A percentile compares a stretch with the other conserved stretches of the same genome.
Conservation (phyloP, 2,888 invertebrate genomes). For the Ophion ellenae region DNA sequence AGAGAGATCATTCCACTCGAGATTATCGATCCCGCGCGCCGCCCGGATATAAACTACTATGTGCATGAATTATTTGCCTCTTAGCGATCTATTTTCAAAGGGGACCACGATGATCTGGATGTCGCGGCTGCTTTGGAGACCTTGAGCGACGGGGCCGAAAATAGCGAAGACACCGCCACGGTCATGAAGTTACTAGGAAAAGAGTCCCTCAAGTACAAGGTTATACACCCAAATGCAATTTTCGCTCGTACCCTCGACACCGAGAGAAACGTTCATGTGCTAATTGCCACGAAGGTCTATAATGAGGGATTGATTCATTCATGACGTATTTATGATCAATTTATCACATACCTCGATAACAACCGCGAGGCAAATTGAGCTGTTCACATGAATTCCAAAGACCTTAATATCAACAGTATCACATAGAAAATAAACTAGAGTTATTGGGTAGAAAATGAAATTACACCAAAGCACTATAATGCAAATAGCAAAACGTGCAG, state of each 20-base stretch:
- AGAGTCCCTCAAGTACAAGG: conserved; percentile 75
- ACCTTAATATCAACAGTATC: too few relatives aligned
- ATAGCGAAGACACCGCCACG: conserved; percentile 66
- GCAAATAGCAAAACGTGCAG: too few relatives aligned
- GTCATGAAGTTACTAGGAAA: conserved; percentile 74
- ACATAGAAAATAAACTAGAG: too few relatives aligned
- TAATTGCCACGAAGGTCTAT: not conserved
- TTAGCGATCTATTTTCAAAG: conserved; percentile 59
- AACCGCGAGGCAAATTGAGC: too few relatives aligned
- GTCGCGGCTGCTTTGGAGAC: conserved; percentile 73
- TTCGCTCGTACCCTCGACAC: not conserved
- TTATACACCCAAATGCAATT: conserved; percentile 17
- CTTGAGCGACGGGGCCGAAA: conserved; percentile 64
- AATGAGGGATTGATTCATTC: too few relatives aligned
- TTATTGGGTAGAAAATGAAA: too few relatives aligned
- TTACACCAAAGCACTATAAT: too few relatives aligned
- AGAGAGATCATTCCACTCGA: not conserved
- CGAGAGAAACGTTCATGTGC: not conserved
- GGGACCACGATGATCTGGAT: conserved; percentile 74
- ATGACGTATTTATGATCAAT: too few relatives aligned
- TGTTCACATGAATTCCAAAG: too few relatives aligned
- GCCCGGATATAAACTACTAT: not conserved
- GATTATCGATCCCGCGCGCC: not conserved
- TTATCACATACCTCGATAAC: too few relatives aligned
- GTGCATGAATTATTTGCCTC: not conserved